Percentiles rank a stretch among this genome's conserved stretches.
Evolutionary conservation across 2,888 invertebrate species (phyloP).

Genomic region (Xestia ashworthii): DNA sequence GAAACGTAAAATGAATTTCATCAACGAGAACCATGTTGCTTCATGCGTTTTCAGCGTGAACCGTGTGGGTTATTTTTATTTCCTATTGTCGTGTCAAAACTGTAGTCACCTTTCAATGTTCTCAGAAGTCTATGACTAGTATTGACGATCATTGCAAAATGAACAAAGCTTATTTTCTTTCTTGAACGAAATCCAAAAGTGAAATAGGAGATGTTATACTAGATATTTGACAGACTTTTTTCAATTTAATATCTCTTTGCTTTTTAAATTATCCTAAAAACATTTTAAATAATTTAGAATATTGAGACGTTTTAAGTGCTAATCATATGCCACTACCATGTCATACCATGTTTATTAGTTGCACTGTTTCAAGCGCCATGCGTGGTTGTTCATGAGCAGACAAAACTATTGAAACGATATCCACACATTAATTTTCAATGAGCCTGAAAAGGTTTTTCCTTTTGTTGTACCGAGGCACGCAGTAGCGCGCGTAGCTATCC

Average conservation of each 20-base stretch:
- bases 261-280: background rate
- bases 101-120: conserved; percentile 47
- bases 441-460: background rate
- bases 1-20: background rate
- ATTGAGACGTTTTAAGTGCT: background rate
- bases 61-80: conserved; percentile 21
- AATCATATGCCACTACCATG: no score
- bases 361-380: no score
- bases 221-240: conserved; percentile 11
- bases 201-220: conserved; percentile 24
- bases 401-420: background rate
- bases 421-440: background rate
- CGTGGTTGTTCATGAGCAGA: no score
- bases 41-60: background rate
- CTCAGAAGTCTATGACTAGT: conserved; percentile 19
- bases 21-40: background rate
- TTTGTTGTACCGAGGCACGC: background rate
- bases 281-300: background rate
- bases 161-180: conserved; percentile 33
- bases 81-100: conserved; percentile 23
- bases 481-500: background rate
- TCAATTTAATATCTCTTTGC: background rate
- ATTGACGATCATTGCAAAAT: conserved; percentile 18
- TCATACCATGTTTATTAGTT: no score
- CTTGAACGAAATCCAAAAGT: conserved; percentile 49